Percentiles rank a stretch among this genome's conserved stretches.
Evolutionary conservation across 1,140 invertebrate genomes (phyloP).

Genomic region (Cydia pomonella): DNA sequence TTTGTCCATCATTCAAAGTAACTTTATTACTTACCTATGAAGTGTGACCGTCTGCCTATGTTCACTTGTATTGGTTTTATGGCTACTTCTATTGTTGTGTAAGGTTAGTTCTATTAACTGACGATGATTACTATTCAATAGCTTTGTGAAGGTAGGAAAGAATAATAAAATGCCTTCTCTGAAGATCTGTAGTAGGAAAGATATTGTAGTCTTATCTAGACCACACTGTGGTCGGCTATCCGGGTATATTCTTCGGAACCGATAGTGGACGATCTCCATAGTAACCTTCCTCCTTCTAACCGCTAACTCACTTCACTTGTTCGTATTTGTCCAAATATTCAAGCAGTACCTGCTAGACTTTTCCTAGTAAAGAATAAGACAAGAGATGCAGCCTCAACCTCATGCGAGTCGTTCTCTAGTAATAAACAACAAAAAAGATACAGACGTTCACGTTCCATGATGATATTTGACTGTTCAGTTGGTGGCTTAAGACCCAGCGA

Average conservation of each 20-base stretch:
- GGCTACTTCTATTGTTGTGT: constrained; percentile 8
- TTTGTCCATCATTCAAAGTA: constrained; percentile 22
- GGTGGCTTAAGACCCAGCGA: no score
- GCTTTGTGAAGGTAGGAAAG: neutral
- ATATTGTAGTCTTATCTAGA: no score
- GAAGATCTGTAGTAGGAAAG: neutral
- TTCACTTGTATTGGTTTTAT: constrained; percentile 17
- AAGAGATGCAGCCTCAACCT: no score
- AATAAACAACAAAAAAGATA: no score
- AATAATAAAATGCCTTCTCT: neutral
- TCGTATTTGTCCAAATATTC: neutral
- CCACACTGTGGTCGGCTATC: no score
- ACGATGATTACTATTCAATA: constrained; percentile 8
- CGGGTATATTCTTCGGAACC: no score
- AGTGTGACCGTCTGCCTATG: constrained; percentile 3
- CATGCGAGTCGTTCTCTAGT: no score
- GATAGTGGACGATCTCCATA: neutral
- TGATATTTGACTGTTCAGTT: no score
- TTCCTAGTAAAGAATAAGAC: no score
- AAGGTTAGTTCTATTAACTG: constrained; percentile 24
- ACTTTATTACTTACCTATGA: constrained; percentile 27
- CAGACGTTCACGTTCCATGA: no score
- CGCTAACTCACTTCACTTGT: neutral
- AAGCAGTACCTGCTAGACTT: neutral
- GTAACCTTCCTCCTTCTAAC: neutral